Evolutionary conservation across 2,888 invertebrate genomes (phyloP).

Genomic region (Mantis religiosa): DNA sequence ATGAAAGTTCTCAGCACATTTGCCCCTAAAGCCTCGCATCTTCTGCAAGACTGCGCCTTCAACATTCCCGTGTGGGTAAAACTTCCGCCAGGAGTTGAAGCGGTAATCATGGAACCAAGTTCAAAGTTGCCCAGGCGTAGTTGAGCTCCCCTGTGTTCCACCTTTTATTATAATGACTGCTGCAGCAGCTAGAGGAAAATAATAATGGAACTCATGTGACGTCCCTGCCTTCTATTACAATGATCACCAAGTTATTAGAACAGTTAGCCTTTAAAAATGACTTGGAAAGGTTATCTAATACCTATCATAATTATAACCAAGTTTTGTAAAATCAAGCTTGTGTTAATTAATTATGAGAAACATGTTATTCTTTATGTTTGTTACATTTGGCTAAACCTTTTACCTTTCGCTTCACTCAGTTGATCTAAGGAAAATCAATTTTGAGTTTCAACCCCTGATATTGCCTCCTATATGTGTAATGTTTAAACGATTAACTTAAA

Average conservation of each 20-base stretch:
- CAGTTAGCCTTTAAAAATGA: too few relatives aligned
- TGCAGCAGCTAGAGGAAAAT: background rate
- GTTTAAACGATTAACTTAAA: too few relatives aligned
- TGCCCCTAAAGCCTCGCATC: background rate
- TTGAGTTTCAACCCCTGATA: too few relatives aligned
- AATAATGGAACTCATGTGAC: background rate
- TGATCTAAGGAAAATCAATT: too few relatives aligned
- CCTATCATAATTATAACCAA: too few relatives aligned
- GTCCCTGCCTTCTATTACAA: background rate
- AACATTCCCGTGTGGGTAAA: background rate
- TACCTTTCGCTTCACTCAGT: too few relatives aligned
- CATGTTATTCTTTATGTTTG: too few relatives aligned
- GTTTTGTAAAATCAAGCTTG: too few relatives aligned
- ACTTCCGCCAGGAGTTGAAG: background rate
- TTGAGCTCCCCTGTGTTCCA: background rate
- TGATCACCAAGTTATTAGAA: background rate
- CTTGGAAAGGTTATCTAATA: too few relatives aligned
- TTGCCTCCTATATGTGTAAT: too few relatives aligned
- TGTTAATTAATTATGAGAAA: too few relatives aligned
- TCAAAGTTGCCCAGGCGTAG: background rate
- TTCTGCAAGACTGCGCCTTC: background rate
- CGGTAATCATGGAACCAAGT: background rate
- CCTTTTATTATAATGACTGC: background rate
- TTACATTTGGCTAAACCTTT: too few relatives aligned
- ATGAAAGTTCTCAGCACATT: background rate